phyloP scores from a whole-genome alignment of 1,140 invertebrate species.

The Babylonia areolata region DNA sequence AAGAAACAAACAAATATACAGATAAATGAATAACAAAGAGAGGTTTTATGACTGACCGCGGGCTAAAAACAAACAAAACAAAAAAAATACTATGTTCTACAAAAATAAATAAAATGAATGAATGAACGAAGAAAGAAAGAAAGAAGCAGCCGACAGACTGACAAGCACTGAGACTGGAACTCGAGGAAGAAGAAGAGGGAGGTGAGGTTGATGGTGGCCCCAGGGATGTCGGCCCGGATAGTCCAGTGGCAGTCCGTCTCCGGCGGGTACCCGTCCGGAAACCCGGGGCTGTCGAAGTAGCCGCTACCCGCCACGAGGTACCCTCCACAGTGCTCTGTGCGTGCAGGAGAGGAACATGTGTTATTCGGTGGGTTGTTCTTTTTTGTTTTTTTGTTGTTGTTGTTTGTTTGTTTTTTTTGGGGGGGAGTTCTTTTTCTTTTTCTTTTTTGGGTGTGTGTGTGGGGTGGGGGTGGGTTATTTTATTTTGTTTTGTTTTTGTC shows the following conservation, averaged over 20 bases:
- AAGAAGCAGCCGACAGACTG: background rate
- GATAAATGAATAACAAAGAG: background rate
- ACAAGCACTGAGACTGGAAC: slow-evolving; percentile 41
- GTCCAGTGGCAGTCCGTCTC: slow-evolving; percentile 43
- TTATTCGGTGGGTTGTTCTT: no score
- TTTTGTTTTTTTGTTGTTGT: no score
- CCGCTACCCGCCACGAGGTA: slow-evolving; percentile 34
- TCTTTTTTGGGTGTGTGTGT: background rate
- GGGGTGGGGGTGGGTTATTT: no score
- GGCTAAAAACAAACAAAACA: no score
- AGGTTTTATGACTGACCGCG: no score
- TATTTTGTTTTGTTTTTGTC: no score
- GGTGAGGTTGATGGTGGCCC: slow-evolving; percentile 34
- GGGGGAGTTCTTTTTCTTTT: no score
- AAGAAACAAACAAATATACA: background rate
- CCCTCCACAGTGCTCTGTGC: slow-evolving; percentile 33
- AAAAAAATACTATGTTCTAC: no score
- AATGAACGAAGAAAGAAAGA: no score
- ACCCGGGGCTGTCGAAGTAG: slow-evolving; percentile 38
- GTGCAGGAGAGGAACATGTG: no score
- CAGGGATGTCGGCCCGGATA: slow-evolving; percentile 4
- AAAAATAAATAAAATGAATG: no score
- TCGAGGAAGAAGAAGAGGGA: slow-evolving; percentile 45
- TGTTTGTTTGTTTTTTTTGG: no score
- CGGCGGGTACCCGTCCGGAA: slow-evolving; percentile 45